Conservation (phyloP, 2,113 vertebrate species). For the Dasyurus viverrinus region DNA sequence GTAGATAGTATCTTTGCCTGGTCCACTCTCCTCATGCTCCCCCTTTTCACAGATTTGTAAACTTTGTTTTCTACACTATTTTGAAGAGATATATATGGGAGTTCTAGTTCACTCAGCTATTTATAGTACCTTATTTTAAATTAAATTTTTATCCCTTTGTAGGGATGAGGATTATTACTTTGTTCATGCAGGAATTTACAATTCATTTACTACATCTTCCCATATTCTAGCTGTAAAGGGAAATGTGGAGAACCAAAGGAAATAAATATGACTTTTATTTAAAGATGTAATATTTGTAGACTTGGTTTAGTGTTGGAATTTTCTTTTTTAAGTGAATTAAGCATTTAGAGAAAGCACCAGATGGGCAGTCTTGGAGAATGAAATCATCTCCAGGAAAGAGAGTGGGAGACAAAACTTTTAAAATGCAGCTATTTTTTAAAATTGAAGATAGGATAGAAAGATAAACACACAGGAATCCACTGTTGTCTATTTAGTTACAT, state of each 20-base stretch:
- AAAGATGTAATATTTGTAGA: constrained; percentile 7
- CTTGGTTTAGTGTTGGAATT: constrained; percentile 1
- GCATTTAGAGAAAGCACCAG: background rate
- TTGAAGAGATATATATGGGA: constrained; percentile 65
- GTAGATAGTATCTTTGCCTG: constrained; percentile 74
- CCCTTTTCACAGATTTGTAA: constrained; percentile 27
- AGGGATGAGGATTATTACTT: constrained; percentile 27
- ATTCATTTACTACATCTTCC: constrained; percentile 24
- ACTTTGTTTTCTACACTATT: constrained; percentile 64
- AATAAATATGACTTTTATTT: constrained; percentile 19
- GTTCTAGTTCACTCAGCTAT: constrained; percentile 55
- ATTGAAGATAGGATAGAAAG: background rate
- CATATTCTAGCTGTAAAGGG: background rate
- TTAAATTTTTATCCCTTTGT: constrained; percentile 55
- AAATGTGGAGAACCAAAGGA: no score
- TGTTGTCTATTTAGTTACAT: background rate
- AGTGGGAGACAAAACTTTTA: background rate
- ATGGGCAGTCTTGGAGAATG: background rate
- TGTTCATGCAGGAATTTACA: constrained; percentile 28
- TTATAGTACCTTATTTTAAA: constrained; percentile 67
- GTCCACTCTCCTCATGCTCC: constrained; percentile 1
- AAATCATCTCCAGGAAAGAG: background rate
- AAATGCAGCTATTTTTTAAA: background rate
- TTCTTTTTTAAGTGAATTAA: constrained; percentile 32
- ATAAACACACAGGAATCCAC: background rate